These are phyloP conservation scores for Lasius platythorax DNA, from an alignment of 2,888 invertebrate species.

Conservation along the genomic window DNA sequence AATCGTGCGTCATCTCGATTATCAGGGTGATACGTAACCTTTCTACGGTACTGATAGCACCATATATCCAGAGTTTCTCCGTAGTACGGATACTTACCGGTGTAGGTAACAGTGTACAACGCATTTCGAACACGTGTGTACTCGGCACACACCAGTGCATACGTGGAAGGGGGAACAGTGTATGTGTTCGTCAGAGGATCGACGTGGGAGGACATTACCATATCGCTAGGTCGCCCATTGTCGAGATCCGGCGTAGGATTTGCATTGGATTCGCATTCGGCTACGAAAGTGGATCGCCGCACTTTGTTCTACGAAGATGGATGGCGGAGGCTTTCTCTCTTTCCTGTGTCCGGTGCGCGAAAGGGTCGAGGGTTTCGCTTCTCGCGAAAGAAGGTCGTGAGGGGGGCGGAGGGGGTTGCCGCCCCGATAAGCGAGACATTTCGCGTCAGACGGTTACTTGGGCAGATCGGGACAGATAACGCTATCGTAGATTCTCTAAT, in stretches of 20 bases:
- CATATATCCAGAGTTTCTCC: slow-evolving; percentile 24
- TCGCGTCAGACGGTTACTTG: not conserved
- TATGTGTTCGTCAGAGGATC: slow-evolving; percentile 60
- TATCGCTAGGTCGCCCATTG: slow-evolving; percentile 79
- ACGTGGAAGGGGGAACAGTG: slow-evolving; percentile 22
- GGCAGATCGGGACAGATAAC: slow-evolving; percentile 2
- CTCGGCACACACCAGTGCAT: not conserved
- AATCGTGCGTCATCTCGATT: not conserved
- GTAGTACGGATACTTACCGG: slow-evolving; percentile 9
- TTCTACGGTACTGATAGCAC: slow-evolving; percentile 19
- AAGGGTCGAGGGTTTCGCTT: slow-evolving; percentile 63
- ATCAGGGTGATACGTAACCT: slow-evolving; percentile 3
- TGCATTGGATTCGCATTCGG: slow-evolving; percentile 80
- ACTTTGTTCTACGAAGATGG: slow-evolving; percentile 81
- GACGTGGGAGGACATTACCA: slow-evolving; percentile 79
- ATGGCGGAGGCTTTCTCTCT: slow-evolving; percentile 66
- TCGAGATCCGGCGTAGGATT: slow-evolving; percentile 76
- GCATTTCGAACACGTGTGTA: slow-evolving; percentile 25
- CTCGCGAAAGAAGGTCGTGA: slow-evolving; percentile 49
- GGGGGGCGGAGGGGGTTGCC: slow-evolving; percentile 21
- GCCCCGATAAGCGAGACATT: slow-evolving; percentile 24
- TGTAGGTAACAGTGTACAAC: slow-evolving; percentile 41
- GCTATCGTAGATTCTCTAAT: not conserved
- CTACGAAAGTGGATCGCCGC: slow-evolving; percentile 77
- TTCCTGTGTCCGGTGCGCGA: slow-evolving; percentile 54